Evolutionary conservation across 2,888 invertebrate species (phyloP).

Genomic region (Zaprionus lineosus): DNA sequence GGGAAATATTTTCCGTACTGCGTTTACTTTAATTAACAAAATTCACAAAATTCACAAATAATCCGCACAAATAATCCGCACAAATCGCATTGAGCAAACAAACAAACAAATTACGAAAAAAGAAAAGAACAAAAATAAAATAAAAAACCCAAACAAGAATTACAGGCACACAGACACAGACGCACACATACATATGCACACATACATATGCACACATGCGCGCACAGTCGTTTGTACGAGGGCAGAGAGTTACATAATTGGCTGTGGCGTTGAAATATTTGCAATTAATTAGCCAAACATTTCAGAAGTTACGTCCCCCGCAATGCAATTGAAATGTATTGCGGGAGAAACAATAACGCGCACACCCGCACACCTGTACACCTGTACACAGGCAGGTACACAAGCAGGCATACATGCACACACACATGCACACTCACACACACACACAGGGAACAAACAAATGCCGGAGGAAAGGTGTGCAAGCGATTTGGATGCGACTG

Average conservation of each 20-base stretch:
- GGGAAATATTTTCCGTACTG: constrained; percentile 7
- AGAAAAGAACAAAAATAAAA: too few relatives aligned
- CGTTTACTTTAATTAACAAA: constrained; percentile 71
- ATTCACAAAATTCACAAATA: constrained; percentile 51
- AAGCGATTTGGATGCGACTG: not conserved
- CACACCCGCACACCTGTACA: too few relatives aligned
- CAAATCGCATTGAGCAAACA: too few relatives aligned
- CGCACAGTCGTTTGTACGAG: constrained; percentile 9
- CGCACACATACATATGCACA: constrained; percentile 5
- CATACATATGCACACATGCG: not conserved
- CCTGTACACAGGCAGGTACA: not conserved
- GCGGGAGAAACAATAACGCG: too few relatives aligned
- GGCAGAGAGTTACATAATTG: constrained; percentile 44
- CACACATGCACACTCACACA: too few relatives aligned
- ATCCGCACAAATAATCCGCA: constrained; percentile 23
- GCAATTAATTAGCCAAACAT: constrained; percentile 51
- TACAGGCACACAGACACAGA: constrained; percentile 15
- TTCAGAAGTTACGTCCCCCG: constrained; percentile 26
- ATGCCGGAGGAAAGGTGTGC: too few relatives aligned
- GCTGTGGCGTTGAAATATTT: constrained; percentile 47
- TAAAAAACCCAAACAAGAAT: too few relatives aligned
- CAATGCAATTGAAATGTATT: too few relatives aligned
- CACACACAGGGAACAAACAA: too few relatives aligned
- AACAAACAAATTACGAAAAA: constrained; percentile 28
- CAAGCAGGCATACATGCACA: too few relatives aligned